Base-by-base conservation (phyloP, 2,113 vertebrate genomes). In the Aphyosemion australe region DNA sequence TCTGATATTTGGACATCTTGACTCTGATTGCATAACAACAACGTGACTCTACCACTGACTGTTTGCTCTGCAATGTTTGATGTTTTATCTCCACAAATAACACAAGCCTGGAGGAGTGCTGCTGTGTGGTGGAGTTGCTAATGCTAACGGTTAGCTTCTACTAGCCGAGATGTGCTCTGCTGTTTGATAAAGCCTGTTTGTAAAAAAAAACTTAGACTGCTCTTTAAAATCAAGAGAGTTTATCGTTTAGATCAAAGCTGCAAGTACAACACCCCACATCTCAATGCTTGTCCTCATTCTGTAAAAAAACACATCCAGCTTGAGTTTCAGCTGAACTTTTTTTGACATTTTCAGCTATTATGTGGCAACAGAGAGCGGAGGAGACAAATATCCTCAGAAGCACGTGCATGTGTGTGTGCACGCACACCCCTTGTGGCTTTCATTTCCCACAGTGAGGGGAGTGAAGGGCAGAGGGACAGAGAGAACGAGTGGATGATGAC, bases 401-500 rank as follows among this genome's bases (percentile, higher is more conserved):
- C 56, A 51, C 57, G 48, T 58, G 46, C 47, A 5, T 18, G 45
- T 6, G 19, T 42, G 49, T 66, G 57, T 37, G 20, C n/a, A 50
- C 12, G 42, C n/a, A 57, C 10, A 39, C 46, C 79, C 43, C 65
- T 56, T 65, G 74, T 68, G 65, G 74, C 76, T 65, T 79, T 55
- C 12, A 9, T 66, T 67, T 18, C 57, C 76, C 61, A 71, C 84
- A 79, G 34, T 55, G 58, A 62, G 76, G 67, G 47, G 43, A 65
- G 26, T 19, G 52, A 52, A 66, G 65, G 62, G 52, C 51, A 52
- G 67, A 49, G 62, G 64, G 76, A 71, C 60, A 57, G 66, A 1
- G 74, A 49, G 46, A 32, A 67, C 53, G 73, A 72, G 77, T 19
- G 26, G 50, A 78, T 74, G 84, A 82, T 80, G 83, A 84, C 77